Evolutionary conservation across 2,797 vertebrate species (phyloP).

Genomic region (Fundulus diaphanus): DNA sequence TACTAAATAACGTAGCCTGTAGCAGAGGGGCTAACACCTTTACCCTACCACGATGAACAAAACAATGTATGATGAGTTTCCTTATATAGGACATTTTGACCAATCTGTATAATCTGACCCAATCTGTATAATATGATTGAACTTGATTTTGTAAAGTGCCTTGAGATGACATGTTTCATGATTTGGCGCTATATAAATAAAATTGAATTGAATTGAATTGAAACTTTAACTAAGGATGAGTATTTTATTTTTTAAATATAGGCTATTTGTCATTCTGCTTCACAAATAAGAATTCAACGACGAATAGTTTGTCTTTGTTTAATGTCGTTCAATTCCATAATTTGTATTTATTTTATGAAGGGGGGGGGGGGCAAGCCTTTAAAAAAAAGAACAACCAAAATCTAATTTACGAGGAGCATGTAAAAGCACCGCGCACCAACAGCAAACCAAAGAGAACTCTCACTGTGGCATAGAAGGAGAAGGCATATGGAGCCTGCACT

Average conservation of each 20-base stretch:
- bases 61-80: not conserved
- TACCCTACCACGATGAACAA: not conserved
- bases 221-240: not conserved
- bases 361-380: no score
- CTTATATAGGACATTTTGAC: no score
- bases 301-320: not conserved
- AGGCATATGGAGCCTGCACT: slow-evolving; percentile 18
- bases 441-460: slow-evolving; percentile 26
- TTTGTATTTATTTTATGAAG: no score
- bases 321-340: not conserved
- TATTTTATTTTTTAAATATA: not conserved
- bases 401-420: rapidly evolving
- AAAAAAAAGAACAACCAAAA: no score
- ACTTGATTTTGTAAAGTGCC: no score
- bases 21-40: no score
- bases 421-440: slow-evolving; percentile 58
- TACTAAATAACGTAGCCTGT: not conserved
- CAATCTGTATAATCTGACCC: no score
- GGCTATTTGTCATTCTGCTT: not conserved
- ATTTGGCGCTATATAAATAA: no score
- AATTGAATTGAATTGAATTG: no score
- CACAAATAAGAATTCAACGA: not conserved
- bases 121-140: no score
- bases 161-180: no score
- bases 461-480: not conserved